Evolutionary conservation across 2,888 invertebrate species (phyloP).

Genomic region (Andrena trimmerana): DNA sequence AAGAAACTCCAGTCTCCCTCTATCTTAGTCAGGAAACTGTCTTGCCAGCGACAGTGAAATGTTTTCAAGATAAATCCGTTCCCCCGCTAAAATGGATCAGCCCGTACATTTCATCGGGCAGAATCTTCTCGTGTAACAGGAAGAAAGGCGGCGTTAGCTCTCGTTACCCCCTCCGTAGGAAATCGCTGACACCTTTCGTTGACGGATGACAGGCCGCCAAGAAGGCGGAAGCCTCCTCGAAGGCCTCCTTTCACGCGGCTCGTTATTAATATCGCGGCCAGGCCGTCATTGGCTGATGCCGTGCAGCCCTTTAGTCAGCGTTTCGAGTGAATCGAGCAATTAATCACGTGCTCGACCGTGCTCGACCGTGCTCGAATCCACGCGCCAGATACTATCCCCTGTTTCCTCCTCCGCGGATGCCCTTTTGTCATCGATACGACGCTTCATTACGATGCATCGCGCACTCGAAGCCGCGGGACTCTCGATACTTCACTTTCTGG

Average conservation of each 20-base stretch:
- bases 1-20: no score
- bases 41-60: background rate
- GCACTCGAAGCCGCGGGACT: background rate
- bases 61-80: conserved; percentile 4
- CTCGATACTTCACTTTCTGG: background rate
- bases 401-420: conserved; percentile 16
- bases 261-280: conserved; percentile 49
- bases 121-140: background rate
- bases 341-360: conserved; percentile 66
- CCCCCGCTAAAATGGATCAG: background rate
- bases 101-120: background rate
- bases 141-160: conserved; percentile 8
- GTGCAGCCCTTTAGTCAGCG: conserved; percentile 68
- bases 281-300: conserved; percentile 34
- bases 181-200: conserved; percentile 32
- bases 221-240: conserved; percentile 28
- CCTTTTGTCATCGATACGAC: conserved; percentile 42
- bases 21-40: no score
- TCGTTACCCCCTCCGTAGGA: background rate
- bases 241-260: conserved; percentile 33
- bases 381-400: conserved; percentile 52
- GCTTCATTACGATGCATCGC: conserved; percentile 22
- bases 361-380: conserved; percentile 45
- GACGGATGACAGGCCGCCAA: conserved; percentile 29
- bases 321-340: conserved; percentile 70